Conservation (phyloP, 23 tunicate species). For the Botrylloides violaceus region DNA sequence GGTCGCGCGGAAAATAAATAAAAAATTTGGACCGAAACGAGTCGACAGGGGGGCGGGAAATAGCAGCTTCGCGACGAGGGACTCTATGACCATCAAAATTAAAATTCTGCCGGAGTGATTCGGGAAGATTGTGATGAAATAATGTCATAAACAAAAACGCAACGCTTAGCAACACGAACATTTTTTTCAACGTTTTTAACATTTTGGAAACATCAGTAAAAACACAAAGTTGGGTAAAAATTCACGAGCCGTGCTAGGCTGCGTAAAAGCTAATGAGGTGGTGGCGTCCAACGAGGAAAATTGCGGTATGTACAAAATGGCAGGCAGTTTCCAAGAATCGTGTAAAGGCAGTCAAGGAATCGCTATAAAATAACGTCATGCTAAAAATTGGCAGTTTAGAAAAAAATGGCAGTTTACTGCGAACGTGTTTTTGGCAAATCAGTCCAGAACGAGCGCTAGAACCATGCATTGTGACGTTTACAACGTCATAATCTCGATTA, state of each 20-base stretch:
- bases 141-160: neutral
- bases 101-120: neutral
- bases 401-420: no score
- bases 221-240: no score
- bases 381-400: neutral
- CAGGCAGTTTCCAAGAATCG: neutral
- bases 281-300: no score
- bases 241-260: no score
- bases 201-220: no score
- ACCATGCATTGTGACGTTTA: no score
- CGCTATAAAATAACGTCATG: neutral
- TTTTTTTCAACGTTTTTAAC: neutral
- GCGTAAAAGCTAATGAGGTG: no score
- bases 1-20: neutral
- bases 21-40: neutral
- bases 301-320: neutral
- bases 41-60: neutral
- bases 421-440: no score
- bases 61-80: neutral
- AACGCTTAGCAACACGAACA: neutral
- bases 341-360: neutral
- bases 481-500: no score
- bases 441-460: no score
- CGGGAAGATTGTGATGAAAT: neutral
- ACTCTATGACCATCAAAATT: no score